Conservation (phyloP, 2,113 vertebrate species). For the Callaeas wilsoni region DNA sequence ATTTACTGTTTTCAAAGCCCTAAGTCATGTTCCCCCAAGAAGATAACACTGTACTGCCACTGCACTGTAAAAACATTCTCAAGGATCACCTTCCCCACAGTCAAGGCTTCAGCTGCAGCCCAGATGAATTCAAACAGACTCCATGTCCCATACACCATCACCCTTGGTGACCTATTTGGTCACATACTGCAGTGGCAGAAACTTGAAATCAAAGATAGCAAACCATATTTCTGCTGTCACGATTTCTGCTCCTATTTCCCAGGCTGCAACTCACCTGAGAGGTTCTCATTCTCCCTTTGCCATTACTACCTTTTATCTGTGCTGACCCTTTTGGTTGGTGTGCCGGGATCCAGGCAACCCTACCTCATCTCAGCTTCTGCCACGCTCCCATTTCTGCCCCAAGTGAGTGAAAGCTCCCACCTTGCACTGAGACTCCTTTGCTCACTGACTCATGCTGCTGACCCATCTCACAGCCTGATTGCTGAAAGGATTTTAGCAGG, state of each 20-base stretch:
- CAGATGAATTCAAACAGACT: not conserved
- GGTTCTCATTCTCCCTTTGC: not conserved
- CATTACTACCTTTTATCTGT: not conserved
- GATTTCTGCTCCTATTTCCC: fast-evolving
- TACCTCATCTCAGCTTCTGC: not conserved
- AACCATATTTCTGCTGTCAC: not conserved
- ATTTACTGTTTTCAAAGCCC: not conserved
- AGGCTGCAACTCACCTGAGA: not conserved
- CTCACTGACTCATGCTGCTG: not conserved
- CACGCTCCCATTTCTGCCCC: fast-evolving
- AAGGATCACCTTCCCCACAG: not conserved
- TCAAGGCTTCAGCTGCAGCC: not conserved
- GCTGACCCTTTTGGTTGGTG: fast-evolving
- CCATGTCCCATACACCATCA: not conserved
- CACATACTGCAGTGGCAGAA: too few species aligned
- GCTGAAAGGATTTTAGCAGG: fast-evolving
- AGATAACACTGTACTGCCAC: not conserved
- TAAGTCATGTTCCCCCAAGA: not conserved
- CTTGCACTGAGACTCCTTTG: not conserved
- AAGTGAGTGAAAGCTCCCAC: not conserved
- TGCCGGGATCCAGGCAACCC: fast-evolving
- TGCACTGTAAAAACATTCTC: not conserved
- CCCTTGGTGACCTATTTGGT: not conserved
- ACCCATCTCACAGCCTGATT: not conserved
- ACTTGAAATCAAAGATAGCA: not conserved